phyloP scores from a whole-genome alignment of 1,140 invertebrate genomes.

The Zaprionus davidi region DNA sequence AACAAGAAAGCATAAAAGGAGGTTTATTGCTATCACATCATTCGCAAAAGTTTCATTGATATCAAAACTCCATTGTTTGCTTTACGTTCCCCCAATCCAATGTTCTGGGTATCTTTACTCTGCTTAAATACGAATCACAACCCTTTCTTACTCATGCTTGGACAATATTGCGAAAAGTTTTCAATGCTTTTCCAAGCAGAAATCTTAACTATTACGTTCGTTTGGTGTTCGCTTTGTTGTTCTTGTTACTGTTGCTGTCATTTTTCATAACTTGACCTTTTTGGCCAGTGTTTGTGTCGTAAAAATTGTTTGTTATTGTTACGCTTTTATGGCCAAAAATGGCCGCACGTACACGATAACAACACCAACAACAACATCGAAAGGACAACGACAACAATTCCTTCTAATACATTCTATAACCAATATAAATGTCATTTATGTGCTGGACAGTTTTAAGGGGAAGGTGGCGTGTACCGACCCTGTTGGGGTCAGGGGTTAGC shows the following conservation, averaged over 20 bases:
- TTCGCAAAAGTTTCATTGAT: too few species aligned
- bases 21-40: too few species aligned
- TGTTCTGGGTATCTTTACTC: background rate
- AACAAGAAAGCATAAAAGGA: background rate
- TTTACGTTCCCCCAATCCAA: too few species aligned
- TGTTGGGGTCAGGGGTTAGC: constrained; percentile 11
- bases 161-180: constrained; percentile 50
- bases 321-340: constrained; percentile 52
- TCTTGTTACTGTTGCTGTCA: constrained; percentile 35
- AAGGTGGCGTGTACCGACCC: background rate
- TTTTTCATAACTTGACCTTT: constrained; percentile 74
- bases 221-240: constrained; percentile 2
- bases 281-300: constrained; percentile 42
- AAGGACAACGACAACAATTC: constrained; percentile 27
- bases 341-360: constrained; percentile 43
- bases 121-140: background rate
- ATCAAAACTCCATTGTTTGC: too few species aligned
- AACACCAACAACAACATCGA: constrained; percentile 8
- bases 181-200: constrained; percentile 41
- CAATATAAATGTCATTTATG: constrained; percentile 82
- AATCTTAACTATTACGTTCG: constrained; percentile 36
- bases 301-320: constrained; percentile 69
- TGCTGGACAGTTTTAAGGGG: constrained; percentile 60
- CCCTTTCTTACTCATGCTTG: constrained; percentile 2
- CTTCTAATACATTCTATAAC: constrained; percentile 73